Evolutionary conservation across 2,888 invertebrate species (phyloP), one percentile per base, ranked within the genome.

Genomic region (Pteria penguin): DNA sequence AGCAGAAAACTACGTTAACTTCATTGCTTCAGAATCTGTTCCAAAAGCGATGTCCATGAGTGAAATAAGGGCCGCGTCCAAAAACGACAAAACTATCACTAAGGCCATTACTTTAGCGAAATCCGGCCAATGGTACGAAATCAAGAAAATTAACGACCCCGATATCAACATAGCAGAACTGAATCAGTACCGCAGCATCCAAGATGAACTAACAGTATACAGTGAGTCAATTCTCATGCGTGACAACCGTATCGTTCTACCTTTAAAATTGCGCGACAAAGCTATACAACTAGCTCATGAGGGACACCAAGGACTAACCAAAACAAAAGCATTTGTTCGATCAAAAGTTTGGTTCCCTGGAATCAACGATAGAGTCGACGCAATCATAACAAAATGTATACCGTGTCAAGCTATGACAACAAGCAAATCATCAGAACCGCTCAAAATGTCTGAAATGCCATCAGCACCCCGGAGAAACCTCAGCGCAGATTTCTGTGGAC

Each of bases 1-100:
- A n/a, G 83, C 80, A 4, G 87, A 86, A 66, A 75, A 82, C 58
- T 85, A 84, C 71, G 78, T 86, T 2, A 68, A 76, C 55, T 85
- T 79, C 68, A 55, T 86, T 5, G 32, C 71, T 3, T 52, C 65
- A n/a, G 63, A 75, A 22, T 67, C 77, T 1, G 74, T 76, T 3
- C 82, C 81, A 14, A 84, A 82, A 55, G 83, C 84, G 29, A 83
- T 84, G 76, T 77, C 79, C 45, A 26, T 83, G 18, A 79, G 80
- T 14, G 79, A 85, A 69, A 72, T 86, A 0, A 72, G 60, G 31
- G 29, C 2, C 14, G 81, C 36, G 18, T 80, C 80, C n/a, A 26
- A 14, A 14, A 69, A 63, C 3, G 82, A 81, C 67, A 27, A 65
- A 26, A 82, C 79, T 22, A 65, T 84, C 3, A 32, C 57, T 58